phyloP scores from a whole-genome alignment of 2,113 vertebrate genomes.

The Chitala chitala region DNA sequence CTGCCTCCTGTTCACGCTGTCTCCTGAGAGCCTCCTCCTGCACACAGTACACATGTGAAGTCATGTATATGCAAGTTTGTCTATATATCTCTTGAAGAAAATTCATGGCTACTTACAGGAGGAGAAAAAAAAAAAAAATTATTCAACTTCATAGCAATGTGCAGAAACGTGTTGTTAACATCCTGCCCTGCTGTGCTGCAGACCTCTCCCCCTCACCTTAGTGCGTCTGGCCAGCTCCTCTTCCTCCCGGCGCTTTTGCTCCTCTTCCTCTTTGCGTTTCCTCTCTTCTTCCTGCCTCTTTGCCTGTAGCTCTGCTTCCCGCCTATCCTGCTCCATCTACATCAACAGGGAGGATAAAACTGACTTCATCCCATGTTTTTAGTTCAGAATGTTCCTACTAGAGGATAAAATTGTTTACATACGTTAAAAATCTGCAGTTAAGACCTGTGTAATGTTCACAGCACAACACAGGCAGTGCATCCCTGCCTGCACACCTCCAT shows the following conservation, averaged over 20 bases:
- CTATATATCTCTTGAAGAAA: too few relatives aligned
- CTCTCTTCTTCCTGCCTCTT: conserved; percentile 94
- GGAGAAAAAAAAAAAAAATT: too few relatives aligned
- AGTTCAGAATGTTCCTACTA: too few relatives aligned
- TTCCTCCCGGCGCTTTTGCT: conserved; percentile 86
- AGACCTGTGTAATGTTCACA: too few relatives aligned
- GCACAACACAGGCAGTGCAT: too few relatives aligned
- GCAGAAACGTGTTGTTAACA: too few relatives aligned
- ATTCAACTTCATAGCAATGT: too few relatives aligned
- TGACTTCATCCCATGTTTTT: neutral
- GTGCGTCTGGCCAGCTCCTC: conserved; percentile 87
- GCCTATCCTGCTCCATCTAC: conserved; percentile 90
- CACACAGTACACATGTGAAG: conserved; percentile 48
- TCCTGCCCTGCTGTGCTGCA: too few relatives aligned
- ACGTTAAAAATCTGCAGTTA: too few relatives aligned
- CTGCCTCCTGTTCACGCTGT: conserved; percentile 65
- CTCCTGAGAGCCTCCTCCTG: conserved; percentile 77
- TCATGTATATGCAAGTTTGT: too few relatives aligned
- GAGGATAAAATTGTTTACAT: too few relatives aligned
- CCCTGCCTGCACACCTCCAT: neutral
- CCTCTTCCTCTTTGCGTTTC: conserved; percentile 83
- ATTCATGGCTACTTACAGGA: too few relatives aligned
- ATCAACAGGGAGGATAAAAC: conserved; percentile 19
- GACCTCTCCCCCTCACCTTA: conserved; percentile 74
- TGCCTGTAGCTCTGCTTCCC: conserved; percentile 85